These are phyloP conservation scores for Mus pahari DNA, from an alignment of 2,113 vertebrate genomes.

Conservation along the genomic window DNA sequence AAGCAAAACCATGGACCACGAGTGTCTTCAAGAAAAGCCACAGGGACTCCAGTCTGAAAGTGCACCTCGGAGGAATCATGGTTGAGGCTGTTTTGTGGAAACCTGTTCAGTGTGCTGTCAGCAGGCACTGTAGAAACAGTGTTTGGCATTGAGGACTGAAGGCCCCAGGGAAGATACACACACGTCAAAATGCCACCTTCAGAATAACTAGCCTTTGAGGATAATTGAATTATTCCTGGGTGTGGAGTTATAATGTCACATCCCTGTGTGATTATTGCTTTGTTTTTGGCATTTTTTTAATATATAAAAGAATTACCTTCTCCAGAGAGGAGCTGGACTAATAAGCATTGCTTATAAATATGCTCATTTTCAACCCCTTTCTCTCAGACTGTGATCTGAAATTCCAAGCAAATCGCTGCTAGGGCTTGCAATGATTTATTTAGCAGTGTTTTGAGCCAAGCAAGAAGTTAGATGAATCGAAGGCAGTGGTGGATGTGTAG, in stretches of 20 bases:
- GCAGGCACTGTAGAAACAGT: neutral
- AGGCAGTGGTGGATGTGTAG: neutral
- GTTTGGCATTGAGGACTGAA: neutral
- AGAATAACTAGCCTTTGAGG: neutral
- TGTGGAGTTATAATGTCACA: constrained; percentile 39
- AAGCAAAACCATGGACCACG: neutral
- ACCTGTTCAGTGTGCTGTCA: neutral
- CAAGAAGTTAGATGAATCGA: neutral
- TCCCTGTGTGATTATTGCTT: constrained; percentile 35
- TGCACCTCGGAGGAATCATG: neutral
- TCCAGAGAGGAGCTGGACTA: constrained; percentile 36
- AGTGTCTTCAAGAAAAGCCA: neutral
- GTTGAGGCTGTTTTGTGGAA: neutral
- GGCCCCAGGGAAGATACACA: neutral
- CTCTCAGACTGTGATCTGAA: constrained; percentile 19
- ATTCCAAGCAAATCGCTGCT: constrained; percentile 1
- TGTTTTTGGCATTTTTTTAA: neutral
- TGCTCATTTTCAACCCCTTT: constrained; percentile 1
- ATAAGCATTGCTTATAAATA: constrained; percentile 40
- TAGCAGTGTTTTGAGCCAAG: neutral
- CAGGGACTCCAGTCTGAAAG: neutral
- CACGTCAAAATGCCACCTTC: constrained; percentile 8
- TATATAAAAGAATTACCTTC: constrained; percentile 31
- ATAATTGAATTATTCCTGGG: constrained; percentile 57
- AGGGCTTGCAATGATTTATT: neutral